A percentile compares a stretch with the other conserved stretches of the same genome.
These are phyloP conservation scores for Muscicapa adusta DNA, from an alignment of 2,113 vertebrate genomes.

Conservation along the genomic window DNA sequence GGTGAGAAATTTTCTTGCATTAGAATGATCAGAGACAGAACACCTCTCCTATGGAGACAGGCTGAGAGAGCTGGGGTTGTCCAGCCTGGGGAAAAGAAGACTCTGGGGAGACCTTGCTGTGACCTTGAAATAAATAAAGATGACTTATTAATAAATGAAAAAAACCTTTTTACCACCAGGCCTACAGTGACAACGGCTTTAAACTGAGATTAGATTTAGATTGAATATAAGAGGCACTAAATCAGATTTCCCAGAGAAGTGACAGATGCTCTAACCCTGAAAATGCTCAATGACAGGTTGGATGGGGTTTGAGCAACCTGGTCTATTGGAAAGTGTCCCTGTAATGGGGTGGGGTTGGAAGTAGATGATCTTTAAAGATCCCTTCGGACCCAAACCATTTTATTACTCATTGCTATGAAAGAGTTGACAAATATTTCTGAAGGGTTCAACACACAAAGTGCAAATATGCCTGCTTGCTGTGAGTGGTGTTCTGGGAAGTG, in stretches of 20 bases:
- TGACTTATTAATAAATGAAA: too few relatives aligned
- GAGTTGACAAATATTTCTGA: not conserved
- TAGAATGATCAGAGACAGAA: not conserved
- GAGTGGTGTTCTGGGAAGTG: not conserved
- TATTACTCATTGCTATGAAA: not conserved
- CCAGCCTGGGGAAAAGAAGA: not conserved
- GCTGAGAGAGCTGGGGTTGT: not conserved
- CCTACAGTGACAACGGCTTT: not conserved
- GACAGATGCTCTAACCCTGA: not conserved
- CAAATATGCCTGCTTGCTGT: not conserved
- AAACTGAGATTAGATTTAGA: not conserved
- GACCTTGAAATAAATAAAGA: not conserved
- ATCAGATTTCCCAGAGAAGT: not conserved
- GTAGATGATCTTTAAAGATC: not conserved
- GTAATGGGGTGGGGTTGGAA: fast-evolving
- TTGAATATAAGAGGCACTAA: not conserved
- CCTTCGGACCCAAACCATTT: not conserved
- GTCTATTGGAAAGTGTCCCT: not conserved
- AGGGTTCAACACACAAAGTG: not conserved
- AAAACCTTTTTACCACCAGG: not conserved
- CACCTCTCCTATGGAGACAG: not conserved
- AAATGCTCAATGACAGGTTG: not conserved
- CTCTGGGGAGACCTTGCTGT: not conserved
- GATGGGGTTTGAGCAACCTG: not conserved
- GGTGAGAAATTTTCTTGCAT: not conserved